Evolutionary conservation across 37 sponge, comb jelly and placozoan genomes (phyloP), one percentile per base, ranked within the genome.

Genomic region (Diacarnus erythraeanus): DNA sequence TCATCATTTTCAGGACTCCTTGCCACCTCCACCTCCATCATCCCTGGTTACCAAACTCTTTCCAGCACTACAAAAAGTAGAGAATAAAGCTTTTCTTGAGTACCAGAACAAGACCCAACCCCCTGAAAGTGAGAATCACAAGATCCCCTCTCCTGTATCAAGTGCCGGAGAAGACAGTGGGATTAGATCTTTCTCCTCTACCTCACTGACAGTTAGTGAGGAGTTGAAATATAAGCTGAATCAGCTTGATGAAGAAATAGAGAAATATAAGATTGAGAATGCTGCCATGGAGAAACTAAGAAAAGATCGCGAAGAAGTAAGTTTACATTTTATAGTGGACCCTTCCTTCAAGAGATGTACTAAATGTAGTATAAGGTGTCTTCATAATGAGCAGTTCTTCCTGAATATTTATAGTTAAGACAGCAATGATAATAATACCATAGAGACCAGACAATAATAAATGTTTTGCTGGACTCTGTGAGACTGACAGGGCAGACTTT

Each of bases 241-340:
- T 35, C 88, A 94, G 42, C 70, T 94, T 68, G 94, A 94, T 77
- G 70, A 51, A 25, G 94, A 94, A 66, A 94, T 94, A 21, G 77
- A 83, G 36, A 33, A 81, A 34, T 94, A 73, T 38, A 81, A 71
- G 31, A 31, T 8, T 0, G 85, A 86, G 75, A 94, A 94, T 79
- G 71, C 72, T 31, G 77, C 78, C 9, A 31, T 94, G 42, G 91
- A 83, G 36, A 67, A 78, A 66, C 59, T 91, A 76, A 81, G 77
- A 57, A 56, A 23, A 36, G 89, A 94, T 64, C 88, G 80, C 34
- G 95, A 94, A 76, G 60, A 91, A 81, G 92, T 94, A 30, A 58
- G 70, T 21, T n/a, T 2, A 57, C 59, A 21, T 75, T 80, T 34
- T 31, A 10, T 54, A 20, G n/a, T n/a, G n/a, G n/a, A n/a, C n/a